These are phyloP conservation scores for Mylabris sibirica DNA, from an alignment of 2,888 invertebrate genomes.

Conservation along the genomic window DNA sequence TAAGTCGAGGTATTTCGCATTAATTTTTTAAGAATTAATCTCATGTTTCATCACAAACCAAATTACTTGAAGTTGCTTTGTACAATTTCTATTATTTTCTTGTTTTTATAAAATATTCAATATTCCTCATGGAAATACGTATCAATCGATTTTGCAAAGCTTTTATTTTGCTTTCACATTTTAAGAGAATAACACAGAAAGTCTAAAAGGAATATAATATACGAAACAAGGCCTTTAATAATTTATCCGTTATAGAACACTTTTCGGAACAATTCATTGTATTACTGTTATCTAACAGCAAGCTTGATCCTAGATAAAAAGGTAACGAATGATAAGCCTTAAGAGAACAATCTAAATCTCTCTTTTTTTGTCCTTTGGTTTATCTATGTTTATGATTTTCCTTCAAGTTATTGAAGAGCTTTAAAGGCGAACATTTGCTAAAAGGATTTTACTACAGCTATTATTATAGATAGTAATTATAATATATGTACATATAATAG, in stretches of 20 bases:
- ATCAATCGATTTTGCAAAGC: no score
- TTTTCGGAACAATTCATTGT: conserved; percentile 2
- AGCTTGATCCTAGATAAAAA: background rate
- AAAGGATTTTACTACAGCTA: no score
- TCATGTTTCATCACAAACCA: background rate
- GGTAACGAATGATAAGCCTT: background rate
- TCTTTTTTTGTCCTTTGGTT: background rate
- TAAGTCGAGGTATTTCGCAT: background rate
- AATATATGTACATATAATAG: no score
- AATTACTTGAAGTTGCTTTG: background rate
- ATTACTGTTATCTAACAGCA: background rate
- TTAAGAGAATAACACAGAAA: background rate
- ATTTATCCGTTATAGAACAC: background rate
- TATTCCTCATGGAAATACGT: no score
- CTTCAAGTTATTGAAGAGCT: no score
- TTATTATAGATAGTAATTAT: no score
- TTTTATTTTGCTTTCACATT: background rate
- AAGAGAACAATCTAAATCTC: background rate
- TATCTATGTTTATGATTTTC: no score
- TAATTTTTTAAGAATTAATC: background rate
- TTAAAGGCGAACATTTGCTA: no score
- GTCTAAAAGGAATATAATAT: background rate
- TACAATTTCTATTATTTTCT: background rate
- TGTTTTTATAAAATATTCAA: background rate
- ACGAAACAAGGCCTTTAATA: background rate